A percentile compares a stretch with the other conserved stretches of the same genome.
These are phyloP conservation scores for Ahaetulla prasina DNA, from an alignment of 2,113 vertebrate genomes.

Conservation along the genomic window DNA sequence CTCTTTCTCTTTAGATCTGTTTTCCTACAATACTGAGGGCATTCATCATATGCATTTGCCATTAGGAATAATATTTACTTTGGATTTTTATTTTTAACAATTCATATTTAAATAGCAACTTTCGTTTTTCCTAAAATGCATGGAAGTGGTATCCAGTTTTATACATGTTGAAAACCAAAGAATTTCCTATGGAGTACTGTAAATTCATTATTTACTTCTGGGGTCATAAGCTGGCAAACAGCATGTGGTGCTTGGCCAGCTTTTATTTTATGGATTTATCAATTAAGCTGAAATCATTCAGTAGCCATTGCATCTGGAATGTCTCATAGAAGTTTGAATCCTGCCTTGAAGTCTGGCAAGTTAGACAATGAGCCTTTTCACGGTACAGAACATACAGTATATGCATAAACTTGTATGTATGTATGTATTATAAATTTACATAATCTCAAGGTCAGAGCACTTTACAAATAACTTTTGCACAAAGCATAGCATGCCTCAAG, in stretches of 20 bases:
- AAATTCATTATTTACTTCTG: neutral
- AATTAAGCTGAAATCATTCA: conserved; percentile 24
- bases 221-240: neutral
- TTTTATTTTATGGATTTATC: conserved; percentile 9
- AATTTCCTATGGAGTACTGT: neutral
- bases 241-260: neutral
- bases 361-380: neutral
- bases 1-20: neutral
- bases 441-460: conserved; percentile 44
- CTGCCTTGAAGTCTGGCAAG: conserved; percentile 11
- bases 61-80: neutral
- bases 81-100: neutral
- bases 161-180: neutral
- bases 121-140: rapidly evolving
- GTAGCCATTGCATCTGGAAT: neutral
- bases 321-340: conserved; percentile 34
- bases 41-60: neutral
- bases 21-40: neutral
- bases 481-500: conserved; percentile 26
- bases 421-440: conserved; percentile 21
- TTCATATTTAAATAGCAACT: neutral
- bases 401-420: conserved; percentile 19
- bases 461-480: conserved; percentile 46
- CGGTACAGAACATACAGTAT: conserved; percentile 21
- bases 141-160: neutral